A percentile compares a stretch with the other conserved stretches of the same genome.
These are phyloP conservation scores for Urechis unicinctus DNA, from an alignment of 2,888 invertebrate genomes.

Conservation along the genomic window DNA sequence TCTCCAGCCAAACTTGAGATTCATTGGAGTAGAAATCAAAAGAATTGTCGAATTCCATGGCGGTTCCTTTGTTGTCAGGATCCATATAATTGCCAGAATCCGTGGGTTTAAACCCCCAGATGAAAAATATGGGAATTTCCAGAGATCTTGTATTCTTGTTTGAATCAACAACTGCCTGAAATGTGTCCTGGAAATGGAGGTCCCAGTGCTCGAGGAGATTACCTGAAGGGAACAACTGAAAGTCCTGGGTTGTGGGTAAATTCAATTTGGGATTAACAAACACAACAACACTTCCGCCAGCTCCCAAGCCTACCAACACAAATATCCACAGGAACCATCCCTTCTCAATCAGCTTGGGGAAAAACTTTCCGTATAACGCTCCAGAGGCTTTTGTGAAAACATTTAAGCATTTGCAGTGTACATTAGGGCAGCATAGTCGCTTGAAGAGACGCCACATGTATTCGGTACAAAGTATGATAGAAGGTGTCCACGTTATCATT, in stretches of 20 bases:
- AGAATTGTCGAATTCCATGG: conserved; percentile 66
- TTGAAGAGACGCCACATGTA: conserved; percentile 9
- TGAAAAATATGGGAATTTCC: conserved; percentile 51
- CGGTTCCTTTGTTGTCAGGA: conserved; percentile 67
- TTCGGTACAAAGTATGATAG: conserved; percentile 73
- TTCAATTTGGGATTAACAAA: conserved; percentile 12
- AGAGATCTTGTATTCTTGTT: background rate
- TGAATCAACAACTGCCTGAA: background rate
- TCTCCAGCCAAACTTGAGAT: conserved; percentile 75
- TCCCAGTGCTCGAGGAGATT: conserved; percentile 15
- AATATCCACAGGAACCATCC: conserved; percentile 40
- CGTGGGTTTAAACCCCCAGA: conserved; percentile 79
- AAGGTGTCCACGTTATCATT: conserved; percentile 87
- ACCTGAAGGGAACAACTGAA: conserved; percentile 15
- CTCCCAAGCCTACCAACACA: conserved; percentile 10
- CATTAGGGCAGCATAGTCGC: background rate
- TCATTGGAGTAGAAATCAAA: conserved; percentile 74
- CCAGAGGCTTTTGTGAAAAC: background rate
- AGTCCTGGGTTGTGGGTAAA: conserved; percentile 11
- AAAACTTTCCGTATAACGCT: background rate
- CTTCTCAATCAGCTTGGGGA: background rate
- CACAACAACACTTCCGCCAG: conserved; percentile 7
- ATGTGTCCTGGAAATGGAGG: conserved; percentile 1
- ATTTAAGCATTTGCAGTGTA: background rate
- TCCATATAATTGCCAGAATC: conserved; percentile 83